Base-by-base conservation (phyloP, 2,113 vertebrate species). In the Zapus hudsonius region DNA sequence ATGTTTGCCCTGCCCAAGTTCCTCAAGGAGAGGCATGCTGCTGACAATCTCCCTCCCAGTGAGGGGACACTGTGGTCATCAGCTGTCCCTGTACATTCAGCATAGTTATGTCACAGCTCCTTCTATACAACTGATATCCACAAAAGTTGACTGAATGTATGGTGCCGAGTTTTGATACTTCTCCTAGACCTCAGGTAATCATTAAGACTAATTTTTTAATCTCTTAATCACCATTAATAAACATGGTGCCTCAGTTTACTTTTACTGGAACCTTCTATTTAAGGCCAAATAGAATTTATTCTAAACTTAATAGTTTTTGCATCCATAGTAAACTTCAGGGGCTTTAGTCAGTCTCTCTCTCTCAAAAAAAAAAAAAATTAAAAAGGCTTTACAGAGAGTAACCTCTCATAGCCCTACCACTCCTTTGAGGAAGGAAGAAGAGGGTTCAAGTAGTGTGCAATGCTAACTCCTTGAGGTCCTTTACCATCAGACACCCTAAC, bases 271-370 rank as follows among this genome's bases (percentile, higher is more conserved):
- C n/a, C 55, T 38, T n/a, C 47, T 69, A 4, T 88, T 79, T 4
- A 11, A 86, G 29, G 4, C 72, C 29, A 57, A 16, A 67, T 85
- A 76, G 36, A 75, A 94, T 72, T 67, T 74, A 83, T 67, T 80
- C 31, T 40, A 92, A 74, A 36, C 31, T 52, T 75, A n/a, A 55
- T n/a, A 8, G 6, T 44, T 75, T 90, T 84, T 78, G 66, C 5
- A 31, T 59, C 22, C 64, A 0, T 63, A 67, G 72, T 84, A 29
- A 81, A 70, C 74, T 61, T 29, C 44, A n/a, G 42, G n/a, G 74
- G 11, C 33, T 86, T 87, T 42, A 47, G 44, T 47, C n/a, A n/a
- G n/a, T n/a, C n/a, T n/a, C n/a, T n/a, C n/a, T n/a, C n/a, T n/a
- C n/a, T 52, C 12, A 47, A 47, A 47, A 47, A 47, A 47, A 47